Evolutionary conservation across 30 jellyfish, hydroid and myxozoan species (phyloP).

Genomic region (Aurelia sp.): DNA sequence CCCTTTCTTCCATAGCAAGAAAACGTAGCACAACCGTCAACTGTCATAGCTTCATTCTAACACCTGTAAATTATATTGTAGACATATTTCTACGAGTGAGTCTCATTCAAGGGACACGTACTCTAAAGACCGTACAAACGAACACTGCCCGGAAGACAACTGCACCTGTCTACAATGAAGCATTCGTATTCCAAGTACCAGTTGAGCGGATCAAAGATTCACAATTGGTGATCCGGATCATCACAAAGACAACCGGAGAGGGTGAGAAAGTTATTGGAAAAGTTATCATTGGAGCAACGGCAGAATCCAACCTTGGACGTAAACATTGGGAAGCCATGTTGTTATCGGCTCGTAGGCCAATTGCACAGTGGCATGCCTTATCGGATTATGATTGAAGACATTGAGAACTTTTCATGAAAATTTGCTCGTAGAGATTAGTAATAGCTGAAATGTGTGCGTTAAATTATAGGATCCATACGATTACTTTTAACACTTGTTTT

Average conservation of each 20-base stretch:
- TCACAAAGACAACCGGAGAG: slow-evolving; percentile 31
- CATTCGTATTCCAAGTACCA: slow-evolving; percentile 90
- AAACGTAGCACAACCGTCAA: too few species aligned
- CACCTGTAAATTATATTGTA: not conserved
- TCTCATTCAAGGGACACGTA: slow-evolving; percentile 61
- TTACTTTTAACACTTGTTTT: too few species aligned
- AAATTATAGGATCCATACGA: too few species aligned
- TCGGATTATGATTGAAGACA: slow-evolving; percentile 1
- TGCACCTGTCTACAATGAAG: slow-evolving; percentile 91
- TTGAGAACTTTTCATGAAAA: not conserved
- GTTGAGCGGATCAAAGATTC: slow-evolving; percentile 78
- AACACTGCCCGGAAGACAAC: slow-evolving; percentile 58
- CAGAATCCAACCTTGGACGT: slow-evolving; percentile 87
- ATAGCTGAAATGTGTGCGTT: too few species aligned
- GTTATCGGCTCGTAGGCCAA: slow-evolving; percentile 86
- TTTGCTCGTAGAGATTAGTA: not conserved
- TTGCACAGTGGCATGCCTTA: slow-evolving; percentile 92
- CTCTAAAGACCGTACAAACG: slow-evolving; percentile 81
- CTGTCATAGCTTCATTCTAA: too few species aligned
- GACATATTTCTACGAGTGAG: slow-evolving; percentile 46
- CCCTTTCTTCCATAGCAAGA: too few species aligned
- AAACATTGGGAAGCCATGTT: slow-evolving; percentile 96
- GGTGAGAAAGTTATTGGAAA: slow-evolving; percentile 59
- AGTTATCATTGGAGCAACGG: slow-evolving; percentile 76
- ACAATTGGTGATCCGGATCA: slow-evolving; percentile 55